A percentile compares a stretch with the other conserved stretches of the same genome.
Conservation (phyloP, 2,113 vertebrate species). For the Alexandromys fortis region DNA sequence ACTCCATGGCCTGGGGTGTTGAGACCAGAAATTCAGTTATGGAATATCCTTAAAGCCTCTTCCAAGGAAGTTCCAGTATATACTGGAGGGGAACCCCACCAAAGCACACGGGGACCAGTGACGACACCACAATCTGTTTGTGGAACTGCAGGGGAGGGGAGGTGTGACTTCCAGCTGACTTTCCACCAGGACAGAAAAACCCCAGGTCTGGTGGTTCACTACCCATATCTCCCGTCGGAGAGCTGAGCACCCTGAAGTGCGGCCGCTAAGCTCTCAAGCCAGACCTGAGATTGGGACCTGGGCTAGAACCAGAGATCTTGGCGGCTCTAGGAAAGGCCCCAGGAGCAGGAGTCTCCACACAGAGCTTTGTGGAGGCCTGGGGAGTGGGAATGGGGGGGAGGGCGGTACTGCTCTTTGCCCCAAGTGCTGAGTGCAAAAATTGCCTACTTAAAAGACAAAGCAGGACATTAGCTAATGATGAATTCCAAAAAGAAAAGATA, state of each 20-base stretch:
- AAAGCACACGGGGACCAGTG: neutral
- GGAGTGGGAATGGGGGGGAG: neutral
- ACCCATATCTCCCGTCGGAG: neutral
- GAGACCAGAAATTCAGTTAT: neutral
- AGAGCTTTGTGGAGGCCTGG: neutral
- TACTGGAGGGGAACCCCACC: neutral
- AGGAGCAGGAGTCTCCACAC: neutral
- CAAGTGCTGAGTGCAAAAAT: neutral
- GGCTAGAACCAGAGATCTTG: neutral
- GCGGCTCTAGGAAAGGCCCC: neutral
- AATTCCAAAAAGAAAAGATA: conserved; percentile 29
- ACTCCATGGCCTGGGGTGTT: neutral
- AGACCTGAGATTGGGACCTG: neutral
- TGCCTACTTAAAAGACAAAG: neutral
- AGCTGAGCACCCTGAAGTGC: neutral
- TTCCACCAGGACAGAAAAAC: neutral
- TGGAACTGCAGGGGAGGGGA: neutral
- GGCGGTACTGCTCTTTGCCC: neutral
- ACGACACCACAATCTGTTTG: neutral
- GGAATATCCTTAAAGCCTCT: neutral
- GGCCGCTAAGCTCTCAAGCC: neutral
- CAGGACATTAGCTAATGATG: neutral
- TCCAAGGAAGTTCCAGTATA: neutral
- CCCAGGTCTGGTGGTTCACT: neutral
- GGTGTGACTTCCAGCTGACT: neutral